phyloP scores from a whole-genome alignment of 1,140 invertebrate species.

The Leptinotarsa defecta region DNA sequence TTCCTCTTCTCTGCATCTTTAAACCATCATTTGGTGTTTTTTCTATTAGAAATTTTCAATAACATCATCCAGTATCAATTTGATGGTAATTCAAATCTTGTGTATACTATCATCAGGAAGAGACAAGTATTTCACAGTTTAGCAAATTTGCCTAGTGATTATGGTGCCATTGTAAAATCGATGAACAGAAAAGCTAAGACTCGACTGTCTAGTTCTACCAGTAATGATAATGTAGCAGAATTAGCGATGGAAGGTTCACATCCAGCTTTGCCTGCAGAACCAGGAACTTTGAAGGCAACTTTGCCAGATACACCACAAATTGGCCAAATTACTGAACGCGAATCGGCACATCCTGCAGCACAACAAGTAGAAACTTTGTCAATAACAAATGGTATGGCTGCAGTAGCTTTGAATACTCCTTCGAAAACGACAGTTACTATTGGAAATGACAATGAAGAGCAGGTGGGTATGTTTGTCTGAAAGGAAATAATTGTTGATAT shows the following conservation, averaged over 20 bases:
- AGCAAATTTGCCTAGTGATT: conserved; percentile 93
- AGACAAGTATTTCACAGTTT: conserved; percentile 95
- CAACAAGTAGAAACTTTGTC: conserved; percentile 47
- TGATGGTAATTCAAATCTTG: conserved; percentile 98
- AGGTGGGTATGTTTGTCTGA: neutral
- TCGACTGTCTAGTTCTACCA: conserved; percentile 36
- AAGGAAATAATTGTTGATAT: neutral
- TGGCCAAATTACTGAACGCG: conserved; percentile 93
- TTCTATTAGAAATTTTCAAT: conserved; percentile 98
- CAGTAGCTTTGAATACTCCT: conserved; percentile 48
- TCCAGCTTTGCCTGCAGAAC: conserved; percentile 86
- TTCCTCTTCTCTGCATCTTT: conserved; percentile 95
- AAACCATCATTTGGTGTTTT: conserved; percentile 98
- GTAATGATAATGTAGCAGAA: conserved; percentile 61
- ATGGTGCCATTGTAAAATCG: conserved; percentile 84
- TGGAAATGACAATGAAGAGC: conserved; percentile 30
- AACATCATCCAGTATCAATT: conserved; percentile 99
- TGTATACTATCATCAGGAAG: conserved; percentile 99
- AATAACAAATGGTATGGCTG: conserved; percentile 51
- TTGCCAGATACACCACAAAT: conserved; percentile 77
- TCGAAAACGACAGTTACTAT: conserved; percentile 39
- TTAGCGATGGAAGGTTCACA: conserved; percentile 80
- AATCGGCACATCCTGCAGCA: conserved; percentile 78
- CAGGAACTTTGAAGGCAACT: conserved; percentile 87
- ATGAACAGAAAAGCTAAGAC: conserved; percentile 65